phyloP scores from a whole-genome alignment of 2,888 invertebrate species.

The Scaptomyza flava region DNA sequence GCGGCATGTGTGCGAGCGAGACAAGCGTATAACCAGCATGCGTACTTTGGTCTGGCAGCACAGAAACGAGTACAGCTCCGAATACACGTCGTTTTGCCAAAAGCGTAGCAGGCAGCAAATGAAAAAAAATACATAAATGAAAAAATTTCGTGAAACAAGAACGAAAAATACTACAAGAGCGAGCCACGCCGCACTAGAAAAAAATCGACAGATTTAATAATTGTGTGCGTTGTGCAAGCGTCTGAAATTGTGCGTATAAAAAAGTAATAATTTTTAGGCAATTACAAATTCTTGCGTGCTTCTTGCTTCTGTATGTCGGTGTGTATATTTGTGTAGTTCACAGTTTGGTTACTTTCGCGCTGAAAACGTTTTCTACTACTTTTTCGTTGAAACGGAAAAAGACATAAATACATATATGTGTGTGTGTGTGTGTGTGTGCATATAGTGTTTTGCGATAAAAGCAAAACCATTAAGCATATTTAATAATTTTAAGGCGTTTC shows the following conservation, averaged over 20 bases:
- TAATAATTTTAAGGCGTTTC: slow-evolving; percentile 34
- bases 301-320: slow-evolving; percentile 47
- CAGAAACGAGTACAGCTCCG: slow-evolving; percentile 77
- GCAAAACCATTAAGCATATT: slow-evolving; percentile 36
- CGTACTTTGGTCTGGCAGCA: slow-evolving; percentile 74
- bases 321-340: slow-evolving; percentile 50
- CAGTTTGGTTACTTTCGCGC: slow-evolving; percentile 72
- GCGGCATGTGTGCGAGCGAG: slow-evolving; percentile 42
- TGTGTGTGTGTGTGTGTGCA: slow-evolving; percentile 23
- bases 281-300: slow-evolving; percentile 75
- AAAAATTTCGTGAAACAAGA: slow-evolving; percentile 68
- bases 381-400: slow-evolving; percentile 43
- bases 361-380: slow-evolving; percentile 70
- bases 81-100: slow-evolving; percentile 80
- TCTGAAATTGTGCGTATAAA: slow-evolving; percentile 63
- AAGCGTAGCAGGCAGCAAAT: slow-evolving; percentile 72
- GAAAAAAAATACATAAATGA: slow-evolving; percentile 73
- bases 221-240: slow-evolving; percentile 49
- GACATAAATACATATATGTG: slow-evolving; percentile 11
- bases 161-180: slow-evolving; percentile 59
- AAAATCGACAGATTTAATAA: slow-evolving; percentile 45
- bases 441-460: slow-evolving; percentile 43
- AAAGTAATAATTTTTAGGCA: slow-evolving; percentile 55
- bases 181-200: slow-evolving; percentile 69
- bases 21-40: slow-evolving; percentile 37